Conservation (phyloP, 2,113 vertebrate species). For the Nothobranchius kuhntae region DNA sequence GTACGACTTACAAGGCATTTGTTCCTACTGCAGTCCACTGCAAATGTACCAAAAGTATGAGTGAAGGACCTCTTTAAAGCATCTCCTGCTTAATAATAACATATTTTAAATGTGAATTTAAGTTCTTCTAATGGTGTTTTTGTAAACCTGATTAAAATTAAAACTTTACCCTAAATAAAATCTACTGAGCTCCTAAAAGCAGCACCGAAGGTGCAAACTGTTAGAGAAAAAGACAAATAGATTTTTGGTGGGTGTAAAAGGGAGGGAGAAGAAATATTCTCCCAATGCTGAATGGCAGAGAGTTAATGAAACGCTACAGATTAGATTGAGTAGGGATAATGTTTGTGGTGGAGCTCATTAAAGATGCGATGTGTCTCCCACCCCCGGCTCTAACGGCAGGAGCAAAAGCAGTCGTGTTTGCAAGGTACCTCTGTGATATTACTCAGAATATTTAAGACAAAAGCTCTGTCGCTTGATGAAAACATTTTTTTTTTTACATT, state of each 20-base stretch:
- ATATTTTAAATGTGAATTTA: neutral
- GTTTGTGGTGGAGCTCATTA: conserved; percentile 4
- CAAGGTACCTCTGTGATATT: neutral
- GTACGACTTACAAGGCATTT: no score
- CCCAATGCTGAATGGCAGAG: neutral
- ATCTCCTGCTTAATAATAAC: no score
- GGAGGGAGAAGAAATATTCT: neutral
- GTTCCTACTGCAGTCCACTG: no score
- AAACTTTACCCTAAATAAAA: neutral
- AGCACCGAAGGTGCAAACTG: neutral
- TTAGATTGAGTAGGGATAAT: conserved; percentile 4
- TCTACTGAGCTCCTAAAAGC: neutral
- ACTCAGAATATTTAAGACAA: no score
- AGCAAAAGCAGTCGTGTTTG: neutral
- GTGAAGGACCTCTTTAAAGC: no score
- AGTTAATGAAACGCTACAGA: conserved; percentile 2
- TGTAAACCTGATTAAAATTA: no score
- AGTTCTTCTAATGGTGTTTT: no score
- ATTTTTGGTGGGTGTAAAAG: neutral
- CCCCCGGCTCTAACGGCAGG: neutral
- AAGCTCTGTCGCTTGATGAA: no score
- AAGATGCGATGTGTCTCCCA: neutral
- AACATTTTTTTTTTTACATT: neutral
- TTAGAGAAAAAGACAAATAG: neutral
- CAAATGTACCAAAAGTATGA: no score